phyloP scores from a whole-genome alignment of 1,140 invertebrate species.

The Plectrocnemia conspersa region DNA sequence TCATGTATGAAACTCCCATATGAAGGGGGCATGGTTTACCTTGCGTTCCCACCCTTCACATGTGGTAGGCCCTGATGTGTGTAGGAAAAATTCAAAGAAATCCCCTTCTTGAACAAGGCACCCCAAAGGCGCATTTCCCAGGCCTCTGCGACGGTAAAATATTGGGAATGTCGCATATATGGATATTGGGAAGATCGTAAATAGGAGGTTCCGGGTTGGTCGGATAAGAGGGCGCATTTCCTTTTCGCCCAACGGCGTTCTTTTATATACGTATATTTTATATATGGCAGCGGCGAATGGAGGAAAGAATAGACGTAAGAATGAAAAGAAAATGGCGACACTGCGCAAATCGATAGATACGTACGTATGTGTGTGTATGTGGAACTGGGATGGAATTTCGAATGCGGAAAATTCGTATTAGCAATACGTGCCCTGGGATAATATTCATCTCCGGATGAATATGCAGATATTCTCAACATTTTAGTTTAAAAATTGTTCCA shows the following conservation, averaged over 20 bases:
- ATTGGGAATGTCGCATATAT: constrained; percentile 12
- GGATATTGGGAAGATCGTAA: constrained; percentile 29
- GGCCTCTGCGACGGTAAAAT: not conserved
- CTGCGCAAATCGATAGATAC: no score
- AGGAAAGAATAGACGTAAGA: constrained; percentile 14
- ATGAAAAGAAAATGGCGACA: constrained; percentile 20
- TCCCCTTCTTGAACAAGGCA: not conserved
- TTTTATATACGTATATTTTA: constrained; percentile 1
- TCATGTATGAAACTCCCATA: no score
- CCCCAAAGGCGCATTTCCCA: not conserved
- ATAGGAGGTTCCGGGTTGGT: constrained; percentile 25
- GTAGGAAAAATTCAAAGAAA: constrained; percentile 1
- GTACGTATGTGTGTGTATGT: no score
- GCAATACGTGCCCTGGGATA: no score
- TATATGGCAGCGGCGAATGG: constrained; percentile 15
- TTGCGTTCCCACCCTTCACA: no score
- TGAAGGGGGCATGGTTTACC: no score
- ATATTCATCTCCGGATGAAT: no score
- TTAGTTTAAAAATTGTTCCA: no score
- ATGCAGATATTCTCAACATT: no score
- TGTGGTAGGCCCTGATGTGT: constrained; percentile 20
- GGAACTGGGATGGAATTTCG: no score
- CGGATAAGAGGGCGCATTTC: constrained; percentile 16
- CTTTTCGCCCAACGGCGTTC: constrained; percentile 12
- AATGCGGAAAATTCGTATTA: no score